A percentile compares a stretch with the other conserved stretches of the same genome.
Evolutionary conservation across 2,797 vertebrate species (phyloP).

Genomic region (Enteromius thamalakanensis): DNA sequence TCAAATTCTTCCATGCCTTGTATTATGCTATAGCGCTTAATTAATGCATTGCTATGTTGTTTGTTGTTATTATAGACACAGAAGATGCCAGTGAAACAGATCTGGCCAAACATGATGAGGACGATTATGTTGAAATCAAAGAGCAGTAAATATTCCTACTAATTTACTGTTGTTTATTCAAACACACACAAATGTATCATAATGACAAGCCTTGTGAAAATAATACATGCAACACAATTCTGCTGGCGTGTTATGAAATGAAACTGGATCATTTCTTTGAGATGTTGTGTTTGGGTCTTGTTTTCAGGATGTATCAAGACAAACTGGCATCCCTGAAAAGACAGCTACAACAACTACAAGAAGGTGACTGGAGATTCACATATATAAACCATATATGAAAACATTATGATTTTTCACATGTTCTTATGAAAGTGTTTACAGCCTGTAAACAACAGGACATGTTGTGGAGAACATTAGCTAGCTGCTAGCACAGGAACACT

Average conservation of each 20-base stretch:
- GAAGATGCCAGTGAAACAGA: conserved; percentile 99
- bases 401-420: background rate
- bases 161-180: background rate
- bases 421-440: background rate
- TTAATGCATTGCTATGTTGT: background rate
- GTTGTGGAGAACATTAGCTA: too few relatives aligned
- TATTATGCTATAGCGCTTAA: background rate
- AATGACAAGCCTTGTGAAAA: background rate
- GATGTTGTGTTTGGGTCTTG: conserved; percentile 37
- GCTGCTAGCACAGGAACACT: too few relatives aligned
- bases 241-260: background rate
- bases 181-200: too few relatives aligned
- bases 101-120: conserved; percentile 94
- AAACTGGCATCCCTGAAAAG: conserved; percentile 96
- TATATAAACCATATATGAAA: background rate
- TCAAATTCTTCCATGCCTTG: background rate
- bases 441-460: background rate
- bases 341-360: conserved; percentile 94
- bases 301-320: conserved; percentile 95
- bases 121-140: conserved; percentile 98
- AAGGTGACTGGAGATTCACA: too few relatives aligned
- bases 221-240: background rate
- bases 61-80: conserved; percentile 80
- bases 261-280: background rate
- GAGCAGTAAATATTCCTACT: conserved; percentile 88